Conservation (phyloP, 2,888 invertebrate species). For the Erebia palarica region DNA sequence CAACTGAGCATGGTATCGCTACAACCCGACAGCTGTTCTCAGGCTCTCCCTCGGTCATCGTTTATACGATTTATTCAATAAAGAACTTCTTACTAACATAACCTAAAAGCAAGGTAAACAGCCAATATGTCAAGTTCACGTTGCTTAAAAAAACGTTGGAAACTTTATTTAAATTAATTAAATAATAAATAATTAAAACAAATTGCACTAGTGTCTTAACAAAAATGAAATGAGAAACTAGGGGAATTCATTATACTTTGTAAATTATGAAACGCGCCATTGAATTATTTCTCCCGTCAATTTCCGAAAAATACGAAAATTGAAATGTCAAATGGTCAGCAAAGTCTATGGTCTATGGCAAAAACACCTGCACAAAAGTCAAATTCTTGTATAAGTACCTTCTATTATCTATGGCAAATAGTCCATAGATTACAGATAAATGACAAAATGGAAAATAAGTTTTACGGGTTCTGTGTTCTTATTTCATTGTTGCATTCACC, state of each 20-base stretch:
- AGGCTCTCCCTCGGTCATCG: slow-evolving; percentile 70
- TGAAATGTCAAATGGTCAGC: not conserved
- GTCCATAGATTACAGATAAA: not conserved
- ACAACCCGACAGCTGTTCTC: slow-evolving; percentile 59
- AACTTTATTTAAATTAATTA: slow-evolving; percentile 25
- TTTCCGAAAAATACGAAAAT: slow-evolving; percentile 11
- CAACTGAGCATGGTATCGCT: slow-evolving; percentile 62
- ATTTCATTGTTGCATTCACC: not conserved
- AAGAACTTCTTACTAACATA: slow-evolving; percentile 70
- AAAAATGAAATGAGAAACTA: slow-evolving; percentile 27
- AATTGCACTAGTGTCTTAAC: slow-evolving; percentile 34
- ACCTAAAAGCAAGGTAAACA: slow-evolving; percentile 60
- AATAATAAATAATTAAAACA: slow-evolving; percentile 25
- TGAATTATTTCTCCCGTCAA: slow-evolving; percentile 28
- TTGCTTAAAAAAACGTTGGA: slow-evolving; percentile 18
- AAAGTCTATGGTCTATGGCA: no score
- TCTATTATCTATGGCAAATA: not conserved
- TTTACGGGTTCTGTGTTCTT: no score
- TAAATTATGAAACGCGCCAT: slow-evolving; percentile 39
- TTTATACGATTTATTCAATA: slow-evolving; percentile 56
- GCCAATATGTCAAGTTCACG: slow-evolving; percentile 36
- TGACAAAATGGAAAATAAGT: not conserved
- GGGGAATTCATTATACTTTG: slow-evolving; percentile 37
- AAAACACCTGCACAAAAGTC: not conserved
- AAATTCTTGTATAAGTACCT: not conserved